phyloP scores from a whole-genome alignment of 53 echinoderm and acorn worm species.

The Zoroaster sp. region DNA sequence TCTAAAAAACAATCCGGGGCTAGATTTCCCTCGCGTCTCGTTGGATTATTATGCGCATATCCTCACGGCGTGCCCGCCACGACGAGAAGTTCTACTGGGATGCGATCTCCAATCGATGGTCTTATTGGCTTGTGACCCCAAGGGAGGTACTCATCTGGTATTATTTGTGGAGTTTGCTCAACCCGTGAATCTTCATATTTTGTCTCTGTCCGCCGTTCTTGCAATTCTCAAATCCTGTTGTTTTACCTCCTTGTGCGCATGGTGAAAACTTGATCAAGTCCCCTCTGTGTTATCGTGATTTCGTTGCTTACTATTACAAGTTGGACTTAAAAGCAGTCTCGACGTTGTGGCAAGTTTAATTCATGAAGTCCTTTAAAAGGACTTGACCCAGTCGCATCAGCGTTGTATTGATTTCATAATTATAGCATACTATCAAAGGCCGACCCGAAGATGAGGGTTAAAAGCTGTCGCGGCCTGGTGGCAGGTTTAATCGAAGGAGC shows the following conservation, averaged over 20 bases:
- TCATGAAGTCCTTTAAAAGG: no score
- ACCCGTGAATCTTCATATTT: not conserved
- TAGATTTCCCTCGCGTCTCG: not conserved
- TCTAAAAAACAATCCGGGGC: not conserved
- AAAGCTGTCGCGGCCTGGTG: not conserved
- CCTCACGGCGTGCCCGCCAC: slow-evolving; percentile 2
- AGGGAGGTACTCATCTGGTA: slow-evolving; percentile 2
- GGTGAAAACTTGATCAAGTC: not conserved
- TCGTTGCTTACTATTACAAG: no score
- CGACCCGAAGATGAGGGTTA: not conserved
- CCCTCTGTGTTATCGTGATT: not conserved
- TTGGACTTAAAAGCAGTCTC: no score
- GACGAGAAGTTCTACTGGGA: slow-evolving; percentile 5
- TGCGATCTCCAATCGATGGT: slow-evolving; percentile 30
- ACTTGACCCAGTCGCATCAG: not conserved
- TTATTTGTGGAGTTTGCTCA: not conserved
- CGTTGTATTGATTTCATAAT: no score
- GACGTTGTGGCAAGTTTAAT: no score
- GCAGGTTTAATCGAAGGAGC: not conserved
- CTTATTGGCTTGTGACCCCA: not conserved
- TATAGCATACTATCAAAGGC: not conserved
- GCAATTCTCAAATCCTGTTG: not conserved
- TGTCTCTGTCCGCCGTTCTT: not conserved
- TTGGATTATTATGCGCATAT: slow-evolving; percentile 41
- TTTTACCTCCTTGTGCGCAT: not conserved